Base-by-base conservation (phyloP, 2,113 vertebrate genomes). In the Charina bottae region DNA sequence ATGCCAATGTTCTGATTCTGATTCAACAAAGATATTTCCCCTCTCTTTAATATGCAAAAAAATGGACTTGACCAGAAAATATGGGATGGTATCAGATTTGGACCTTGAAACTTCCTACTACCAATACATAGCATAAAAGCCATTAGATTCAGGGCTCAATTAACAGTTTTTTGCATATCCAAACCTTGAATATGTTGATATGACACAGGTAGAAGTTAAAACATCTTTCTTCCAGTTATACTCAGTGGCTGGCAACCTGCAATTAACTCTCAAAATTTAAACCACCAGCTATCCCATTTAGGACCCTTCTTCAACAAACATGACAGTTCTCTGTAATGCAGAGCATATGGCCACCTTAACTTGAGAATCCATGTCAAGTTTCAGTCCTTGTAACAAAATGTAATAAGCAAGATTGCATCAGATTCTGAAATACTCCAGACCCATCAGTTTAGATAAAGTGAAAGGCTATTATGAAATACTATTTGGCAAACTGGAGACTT, bases 341-440 rank as follows among this genome's bases (percentile, higher is more conserved):
- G 9, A 59, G 37, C 56, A 88, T 21, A 58, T 49, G 60, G 15
- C 8, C 49, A 53, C 11, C 17, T n/a, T 53, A 42, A n/a, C 11
- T 53, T 19, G 23, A 17, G 56, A 91, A 87, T 68, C 26, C 15
- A 26, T 5, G 1, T 49, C 84, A 53, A 59, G 88, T n/a, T 86
- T 53, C 91, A 92, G 86, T 87, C 90, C 37, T 89, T 89, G 4
- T 58, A 92, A 56, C 28, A 85, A 42, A 89, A 92, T 94, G 42
- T 87, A 94, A 90, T 93, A 26, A 6, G 89, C 92, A 92, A 26
- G 0, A 93, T 85, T 62, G 83, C 83, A 53, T 89, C 90, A 62
- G 46, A 93, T 49, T 90, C 90, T 93, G 91, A 96, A 96, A n/a
- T 88, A 88, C 23, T 90, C 92, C 93, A 94, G 83, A 92, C 4